Evolutionary conservation across 2,888 invertebrate genomes (phyloP).

Genomic region (Tenthredo distinguenda): DNA sequence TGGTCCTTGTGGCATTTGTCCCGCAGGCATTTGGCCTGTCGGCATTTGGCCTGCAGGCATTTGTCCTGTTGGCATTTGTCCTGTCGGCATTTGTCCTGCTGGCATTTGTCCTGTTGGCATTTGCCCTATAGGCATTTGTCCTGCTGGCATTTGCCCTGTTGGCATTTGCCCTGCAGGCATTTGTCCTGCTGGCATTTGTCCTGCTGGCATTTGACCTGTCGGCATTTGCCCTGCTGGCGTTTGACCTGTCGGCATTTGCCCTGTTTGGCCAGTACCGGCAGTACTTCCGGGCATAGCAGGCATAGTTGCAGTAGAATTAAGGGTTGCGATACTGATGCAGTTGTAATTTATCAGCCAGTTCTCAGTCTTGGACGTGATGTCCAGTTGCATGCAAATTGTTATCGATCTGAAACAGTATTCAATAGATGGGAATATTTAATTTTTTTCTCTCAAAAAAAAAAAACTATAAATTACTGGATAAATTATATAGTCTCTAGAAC

Average conservation of each 20-base stretch:
- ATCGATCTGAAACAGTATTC: slow-evolving; percentile 63
- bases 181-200: slow-evolving; percentile 5
- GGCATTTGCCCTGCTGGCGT: slow-evolving; percentile 7
- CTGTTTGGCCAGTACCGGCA: not conserved
- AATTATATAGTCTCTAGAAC: not conserved
- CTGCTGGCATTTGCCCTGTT: slow-evolving; percentile 12
- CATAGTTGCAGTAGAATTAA: slow-evolving; percentile 44
- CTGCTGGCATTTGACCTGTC: not conserved
- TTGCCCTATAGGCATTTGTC: slow-evolving; percentile 4
- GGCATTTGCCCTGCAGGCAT: slow-evolving; percentile 14
- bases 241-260: not conserved
- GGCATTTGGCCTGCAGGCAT: slow-evolving; percentile 22
- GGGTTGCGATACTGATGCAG: slow-evolving; percentile 66
- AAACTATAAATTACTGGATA: not conserved
- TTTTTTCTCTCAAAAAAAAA: not conserved
- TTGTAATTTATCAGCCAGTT: slow-evolving; percentile 70
- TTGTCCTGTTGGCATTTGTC: slow-evolving; percentile 44
- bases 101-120: slow-evolving; percentile 12
- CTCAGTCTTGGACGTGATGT: slow-evolving; percentile 65
- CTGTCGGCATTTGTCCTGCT: slow-evolving; percentile 6
- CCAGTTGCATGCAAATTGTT: slow-evolving; percentile 67
- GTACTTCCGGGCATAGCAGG: slow-evolving; percentile 25
- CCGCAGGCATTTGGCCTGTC: not conserved
- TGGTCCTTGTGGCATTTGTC: slow-evolving; percentile 7
- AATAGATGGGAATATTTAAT: not conserved